Conservation (phyloP, 2,797 vertebrate genomes). For the Anisognathus igniventris region DNA sequence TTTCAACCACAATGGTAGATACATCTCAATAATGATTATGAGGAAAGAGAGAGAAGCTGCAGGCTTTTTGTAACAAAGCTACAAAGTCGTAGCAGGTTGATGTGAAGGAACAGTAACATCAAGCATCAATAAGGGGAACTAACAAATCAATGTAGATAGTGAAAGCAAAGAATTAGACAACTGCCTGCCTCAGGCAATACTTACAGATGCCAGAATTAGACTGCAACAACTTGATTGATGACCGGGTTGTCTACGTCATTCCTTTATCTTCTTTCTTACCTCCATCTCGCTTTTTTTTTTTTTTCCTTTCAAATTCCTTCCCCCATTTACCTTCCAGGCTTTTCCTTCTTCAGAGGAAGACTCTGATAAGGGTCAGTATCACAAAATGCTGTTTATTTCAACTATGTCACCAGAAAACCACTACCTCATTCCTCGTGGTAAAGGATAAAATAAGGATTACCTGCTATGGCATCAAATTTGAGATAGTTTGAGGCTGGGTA, state of each 20-base stretch:
- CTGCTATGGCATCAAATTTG: not conserved
- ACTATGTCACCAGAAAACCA: not conserved
- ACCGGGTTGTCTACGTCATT: not conserved
- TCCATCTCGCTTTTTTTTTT: rapidly evolving
- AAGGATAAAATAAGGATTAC: not conserved
- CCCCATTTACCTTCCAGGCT: not conserved
- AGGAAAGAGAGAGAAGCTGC: not conserved
- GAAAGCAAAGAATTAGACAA: not conserved
- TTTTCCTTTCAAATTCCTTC: not conserved
- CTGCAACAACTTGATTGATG: not conserved
- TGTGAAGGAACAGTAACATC: not conserved
- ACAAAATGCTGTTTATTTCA: not conserved
- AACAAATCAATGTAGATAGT: not conserved
- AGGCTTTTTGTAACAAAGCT: not conserved
- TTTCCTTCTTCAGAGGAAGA: not conserved
- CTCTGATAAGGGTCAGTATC: not conserved
- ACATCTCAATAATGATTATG: not conserved
- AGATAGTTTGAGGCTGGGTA: not conserved
- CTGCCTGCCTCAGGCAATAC: not conserved
- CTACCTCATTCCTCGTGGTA: not conserved
- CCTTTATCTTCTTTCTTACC: not conserved
- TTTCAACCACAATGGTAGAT: not conserved
- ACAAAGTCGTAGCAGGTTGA: not conserved
- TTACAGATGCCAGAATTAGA: not conserved
- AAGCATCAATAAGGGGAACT: not conserved